These are phyloP conservation scores for Phataginus tetradactyla DNA, from an alignment of 2,797 vertebrate genomes.

Conservation along the genomic window DNA sequence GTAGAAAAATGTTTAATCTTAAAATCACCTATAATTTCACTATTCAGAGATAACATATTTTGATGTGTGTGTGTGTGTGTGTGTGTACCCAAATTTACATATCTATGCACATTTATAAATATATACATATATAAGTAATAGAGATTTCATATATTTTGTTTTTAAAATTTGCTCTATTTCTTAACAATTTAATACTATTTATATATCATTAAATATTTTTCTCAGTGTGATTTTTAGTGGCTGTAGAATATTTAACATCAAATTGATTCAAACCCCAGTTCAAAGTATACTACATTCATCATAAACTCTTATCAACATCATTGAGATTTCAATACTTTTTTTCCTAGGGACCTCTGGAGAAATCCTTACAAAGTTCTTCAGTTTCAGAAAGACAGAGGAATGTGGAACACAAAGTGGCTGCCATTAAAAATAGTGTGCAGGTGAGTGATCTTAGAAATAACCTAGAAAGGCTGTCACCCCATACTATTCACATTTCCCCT, in stretches of 20 bases:
- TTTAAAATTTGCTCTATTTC: conserved; percentile 38
- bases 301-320: conserved; percentile 3
- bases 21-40: neutral
- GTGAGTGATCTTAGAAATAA: conserved; percentile 80
- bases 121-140: neutral
- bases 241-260: neutral
- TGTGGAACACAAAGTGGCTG: conserved; percentile 93
- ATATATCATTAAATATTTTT: conserved; percentile 11
- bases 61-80: neutral
- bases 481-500: neutral
- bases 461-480: neutral
- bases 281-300: neutral
- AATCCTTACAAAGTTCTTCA: conserved; percentile 93
- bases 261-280: neutral
- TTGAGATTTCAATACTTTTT: conserved; percentile 26
- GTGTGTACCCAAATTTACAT: neutral
- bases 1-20: neutral
- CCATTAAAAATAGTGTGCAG: conserved; percentile 94
- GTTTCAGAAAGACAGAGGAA: conserved; percentile 94
- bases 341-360: conserved; percentile 94
- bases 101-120: neutral
- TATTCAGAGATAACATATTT: neutral
- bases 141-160: neutral
- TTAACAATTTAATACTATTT: neutral
- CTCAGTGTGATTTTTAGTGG: neutral